Base-by-base conservation (phyloP, 1,140 invertebrate genomes). In the Brachionus rotundiformis region DNA sequence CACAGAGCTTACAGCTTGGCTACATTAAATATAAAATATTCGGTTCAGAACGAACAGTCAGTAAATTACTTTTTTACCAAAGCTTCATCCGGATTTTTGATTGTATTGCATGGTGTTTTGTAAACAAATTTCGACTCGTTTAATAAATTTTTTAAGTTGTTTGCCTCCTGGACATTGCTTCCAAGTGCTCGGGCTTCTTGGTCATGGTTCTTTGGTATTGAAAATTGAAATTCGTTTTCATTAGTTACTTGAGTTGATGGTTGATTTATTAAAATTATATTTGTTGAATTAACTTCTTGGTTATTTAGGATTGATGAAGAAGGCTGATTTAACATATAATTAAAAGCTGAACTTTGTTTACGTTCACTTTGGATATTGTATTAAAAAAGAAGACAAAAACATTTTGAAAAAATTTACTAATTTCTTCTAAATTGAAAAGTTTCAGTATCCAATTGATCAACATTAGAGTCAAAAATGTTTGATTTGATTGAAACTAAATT, bases 51-150 rank as follows among this genome's bases (percentile, higher is more conserved):
- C 1, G 1, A 23, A 8, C 11, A 31, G 8, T 29, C 29, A 31
- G 3, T 29, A 63, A 7, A 3, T 2, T n/a, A 63, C 61, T 63
- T 63, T 63, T 63, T 63, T 27, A 63, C 25, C 8, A 68, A 29
- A 19, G 29, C 27, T 16, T 68, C 31, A 16, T 68, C 63, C 16
- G 2, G 6, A n/a, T 68, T 68, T 68, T 8, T 68, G 29, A 13
- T 16, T 36, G 27, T 11, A 39, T 68, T 68, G n/a, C 13, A 16
- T 0, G 63, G 63, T 16, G 63, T 68, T 23, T 33, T 68, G 33
- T 68, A 68, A n/a, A 68, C 27, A 68, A 68, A 68, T 36, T 68
- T 68, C 8, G 63, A 68, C 16, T 68, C 63, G 10, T 68, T 68
- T 68, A 68, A 33, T 8, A 68, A 68, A 11, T 33, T 33, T 36